A percentile compares a stretch with the other conserved stretches of the same genome.
These are phyloP conservation scores for Odontocolon sp. DNA, from an alignment of 2,888 invertebrate species.

Conservation along the genomic window DNA sequence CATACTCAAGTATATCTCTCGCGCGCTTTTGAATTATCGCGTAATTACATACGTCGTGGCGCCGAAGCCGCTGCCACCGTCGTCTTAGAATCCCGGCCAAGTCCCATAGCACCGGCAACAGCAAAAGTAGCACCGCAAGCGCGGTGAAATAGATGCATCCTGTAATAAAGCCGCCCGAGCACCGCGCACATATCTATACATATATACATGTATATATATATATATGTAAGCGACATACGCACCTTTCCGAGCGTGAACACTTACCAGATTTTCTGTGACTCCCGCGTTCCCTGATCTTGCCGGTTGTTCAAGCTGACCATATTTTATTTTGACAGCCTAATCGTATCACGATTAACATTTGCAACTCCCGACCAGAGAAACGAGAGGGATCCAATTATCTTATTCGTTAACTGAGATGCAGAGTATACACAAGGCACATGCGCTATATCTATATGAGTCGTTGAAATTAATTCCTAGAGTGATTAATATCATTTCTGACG, in stretches of 20 bases:
- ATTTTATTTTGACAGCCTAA: conserved; percentile 56
- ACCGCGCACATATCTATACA: not conserved
- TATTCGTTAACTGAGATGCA: not conserved
- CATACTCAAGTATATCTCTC: conserved; percentile 42
- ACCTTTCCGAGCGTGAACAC: not conserved
- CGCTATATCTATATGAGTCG: no score
- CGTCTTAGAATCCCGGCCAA: not conserved
- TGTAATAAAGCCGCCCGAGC: conserved; percentile 67
- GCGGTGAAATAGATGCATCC: conserved; percentile 72
- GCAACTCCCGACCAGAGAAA: conserved; percentile 30
- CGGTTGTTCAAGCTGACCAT: not conserved
- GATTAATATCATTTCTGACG: no score
- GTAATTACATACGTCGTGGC: conserved; percentile 71
- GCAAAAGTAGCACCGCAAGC: conserved; percentile 35
- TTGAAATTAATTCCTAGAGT: not conserved
- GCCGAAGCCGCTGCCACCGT: conserved; percentile 55
- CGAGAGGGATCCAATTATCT: conserved; percentile 28
- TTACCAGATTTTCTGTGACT: conserved; percentile 33
- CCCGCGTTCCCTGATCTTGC: not conserved
- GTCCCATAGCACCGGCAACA: conserved; percentile 16
- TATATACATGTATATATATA: not conserved
- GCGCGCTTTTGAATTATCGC: conserved; percentile 73
- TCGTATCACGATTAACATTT: conserved; percentile 42
- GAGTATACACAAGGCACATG: no score
- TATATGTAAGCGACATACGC: not conserved